phyloP scores from a whole-genome alignment of 2,888 invertebrate species.

The Patella pellucida region DNA sequence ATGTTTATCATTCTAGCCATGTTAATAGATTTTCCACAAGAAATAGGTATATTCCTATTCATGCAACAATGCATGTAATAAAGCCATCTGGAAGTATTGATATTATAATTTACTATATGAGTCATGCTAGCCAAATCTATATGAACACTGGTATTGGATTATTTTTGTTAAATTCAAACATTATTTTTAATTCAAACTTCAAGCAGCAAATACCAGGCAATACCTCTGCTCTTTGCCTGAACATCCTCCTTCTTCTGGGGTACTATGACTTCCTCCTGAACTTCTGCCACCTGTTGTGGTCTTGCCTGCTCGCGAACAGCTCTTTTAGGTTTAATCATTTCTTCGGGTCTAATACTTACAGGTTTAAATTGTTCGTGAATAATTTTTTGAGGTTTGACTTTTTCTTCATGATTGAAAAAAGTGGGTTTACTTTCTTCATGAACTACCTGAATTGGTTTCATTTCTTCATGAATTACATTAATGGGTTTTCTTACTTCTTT shows the following conservation, averaged over 20 bases:
- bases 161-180: no score
- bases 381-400: neutral
- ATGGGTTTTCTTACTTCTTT: conserved; percentile 26
- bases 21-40: no score
- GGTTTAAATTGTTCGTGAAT: neutral
- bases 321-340: conserved; percentile 2
- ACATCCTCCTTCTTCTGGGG: conserved; percentile 7
- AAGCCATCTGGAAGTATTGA: no score
- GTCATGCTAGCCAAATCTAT: no score
- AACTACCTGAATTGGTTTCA: conserved; percentile 41
- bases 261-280: neutral
- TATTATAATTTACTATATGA: no score
- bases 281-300: neutral
- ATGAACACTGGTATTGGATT: no score
- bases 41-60: no score
- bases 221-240: neutral
- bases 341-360: neutral
- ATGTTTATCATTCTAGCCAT: no score
- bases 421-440: conserved; percentile 32
- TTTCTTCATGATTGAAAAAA: neutral
- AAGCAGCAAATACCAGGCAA: neutral
- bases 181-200: no score
- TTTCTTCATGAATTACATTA: conserved; percentile 23
- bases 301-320: neutral
- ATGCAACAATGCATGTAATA: no score